Conservation (phyloP, 2,797 vertebrate species). For the Acrocephalus scirpaceus region DNA sequence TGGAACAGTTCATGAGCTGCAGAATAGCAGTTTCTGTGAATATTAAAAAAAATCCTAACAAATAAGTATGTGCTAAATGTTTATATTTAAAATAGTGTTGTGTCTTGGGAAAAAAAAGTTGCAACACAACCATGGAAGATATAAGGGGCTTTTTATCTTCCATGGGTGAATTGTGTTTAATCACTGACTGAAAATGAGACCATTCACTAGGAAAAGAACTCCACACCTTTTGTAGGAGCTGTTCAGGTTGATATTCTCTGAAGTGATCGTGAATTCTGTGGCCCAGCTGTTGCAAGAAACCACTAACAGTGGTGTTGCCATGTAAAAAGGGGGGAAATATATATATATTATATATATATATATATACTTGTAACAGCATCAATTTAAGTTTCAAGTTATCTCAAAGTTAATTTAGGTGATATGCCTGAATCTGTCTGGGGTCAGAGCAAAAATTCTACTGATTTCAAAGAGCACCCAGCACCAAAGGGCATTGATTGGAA, state of each 20-base stretch:
- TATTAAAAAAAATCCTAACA: neutral
- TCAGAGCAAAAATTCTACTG: neutral
- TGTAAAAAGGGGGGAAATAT: accelerated
- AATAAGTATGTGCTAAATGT: neutral
- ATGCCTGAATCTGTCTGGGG: neutral
- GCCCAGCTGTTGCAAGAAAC: neutral
- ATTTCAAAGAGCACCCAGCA: neutral
- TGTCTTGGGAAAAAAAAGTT: neutral
- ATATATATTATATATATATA: too few species aligned
- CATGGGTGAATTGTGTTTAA: neutral
- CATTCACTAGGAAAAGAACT: neutral
- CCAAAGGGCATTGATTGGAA: neutral
- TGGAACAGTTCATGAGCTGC: neutral
- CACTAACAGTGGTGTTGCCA: neutral
- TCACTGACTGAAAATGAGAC: neutral
- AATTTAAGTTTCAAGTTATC: neutral
- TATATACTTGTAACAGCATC: neutral
- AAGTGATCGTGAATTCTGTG: neutral
- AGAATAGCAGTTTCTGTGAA: neutral
- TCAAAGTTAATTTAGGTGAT: neutral
- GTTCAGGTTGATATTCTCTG: neutral
- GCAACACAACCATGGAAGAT: neutral
- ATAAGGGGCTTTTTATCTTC: accelerated
- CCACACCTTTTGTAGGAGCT: neutral
- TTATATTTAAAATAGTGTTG: neutral